These are phyloP conservation scores for Adelosebastes latens DNA, from an alignment of 2,797 vertebrate genomes.

Conservation along the genomic window DNA sequence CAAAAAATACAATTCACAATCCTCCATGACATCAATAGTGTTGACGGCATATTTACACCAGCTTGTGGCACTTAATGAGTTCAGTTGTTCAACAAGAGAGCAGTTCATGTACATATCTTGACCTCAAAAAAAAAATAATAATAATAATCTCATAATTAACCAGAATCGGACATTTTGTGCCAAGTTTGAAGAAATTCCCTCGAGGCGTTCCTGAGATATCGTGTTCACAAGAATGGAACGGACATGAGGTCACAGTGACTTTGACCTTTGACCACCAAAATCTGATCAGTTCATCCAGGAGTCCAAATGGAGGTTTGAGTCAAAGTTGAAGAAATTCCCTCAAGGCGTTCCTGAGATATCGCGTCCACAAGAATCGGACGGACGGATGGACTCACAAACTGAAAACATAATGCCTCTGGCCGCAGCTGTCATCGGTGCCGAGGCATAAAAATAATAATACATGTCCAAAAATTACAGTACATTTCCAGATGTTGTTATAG, in stretches of 20 bases:
- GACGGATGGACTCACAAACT: not conserved
- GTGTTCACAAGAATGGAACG: not conserved
- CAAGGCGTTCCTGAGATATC: not conserved
- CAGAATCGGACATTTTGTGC: not conserved
- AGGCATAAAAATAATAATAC: not conserved
- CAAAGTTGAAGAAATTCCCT: not conserved
- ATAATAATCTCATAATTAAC: not conserved
- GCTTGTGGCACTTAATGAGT: slow-evolving; percentile 67
- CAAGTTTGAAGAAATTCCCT: not conserved
- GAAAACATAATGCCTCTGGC: too few species aligned
- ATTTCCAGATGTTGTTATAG: not conserved
- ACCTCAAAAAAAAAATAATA: not conserved
- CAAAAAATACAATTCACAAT: slow-evolving; percentile 3
- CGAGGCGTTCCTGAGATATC: not conserved
- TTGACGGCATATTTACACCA: slow-evolving; percentile 27
- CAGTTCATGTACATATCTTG: not conserved
- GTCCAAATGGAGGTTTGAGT: not conserved
- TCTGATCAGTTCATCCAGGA: too few species aligned
- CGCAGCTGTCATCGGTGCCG: not conserved
- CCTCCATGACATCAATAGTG: slow-evolving; percentile 13
- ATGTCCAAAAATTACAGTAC: not conserved
- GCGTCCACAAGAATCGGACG: not conserved
- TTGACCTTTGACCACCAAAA: too few species aligned
- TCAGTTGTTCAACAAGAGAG: slow-evolving; percentile 20
- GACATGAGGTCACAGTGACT: too few species aligned